phyloP scores from a whole-genome alignment of 2,113 vertebrate genomes.

The Urocolius indicus region DNA sequence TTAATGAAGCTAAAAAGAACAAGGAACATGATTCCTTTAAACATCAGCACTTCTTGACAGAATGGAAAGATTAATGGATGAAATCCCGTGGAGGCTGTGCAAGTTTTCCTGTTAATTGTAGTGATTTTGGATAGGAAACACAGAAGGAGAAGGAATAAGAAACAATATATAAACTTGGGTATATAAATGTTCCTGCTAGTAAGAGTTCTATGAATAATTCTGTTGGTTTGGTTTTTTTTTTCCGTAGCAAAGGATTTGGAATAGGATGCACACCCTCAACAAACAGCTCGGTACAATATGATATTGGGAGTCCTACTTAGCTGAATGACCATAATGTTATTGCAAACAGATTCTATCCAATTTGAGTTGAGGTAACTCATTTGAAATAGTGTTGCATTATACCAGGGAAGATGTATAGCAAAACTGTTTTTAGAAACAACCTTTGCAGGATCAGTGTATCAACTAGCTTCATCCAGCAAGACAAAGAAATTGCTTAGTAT shows the following conservation, averaged over 20 bases:
- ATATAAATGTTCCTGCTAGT: background rate
- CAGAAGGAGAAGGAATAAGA: background rate
- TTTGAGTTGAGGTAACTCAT: background rate
- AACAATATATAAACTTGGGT: background rate
- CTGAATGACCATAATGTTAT: background rate
- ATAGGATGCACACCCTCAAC: background rate
- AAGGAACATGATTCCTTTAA: conserved; percentile 1
- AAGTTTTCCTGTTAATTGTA: background rate
- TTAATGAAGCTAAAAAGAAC: conserved; percentile 20
- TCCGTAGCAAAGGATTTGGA: background rate
- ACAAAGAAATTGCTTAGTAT: background rate
- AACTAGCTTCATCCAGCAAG: background rate
- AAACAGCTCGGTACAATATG: background rate
- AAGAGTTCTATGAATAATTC: background rate
- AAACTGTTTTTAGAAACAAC: background rate
- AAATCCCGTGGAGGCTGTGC: background rate
- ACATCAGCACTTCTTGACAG: conserved; percentile 21
- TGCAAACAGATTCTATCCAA: background rate
- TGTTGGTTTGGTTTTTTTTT: background rate
- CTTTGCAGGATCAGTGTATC: background rate
- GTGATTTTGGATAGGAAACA: background rate
- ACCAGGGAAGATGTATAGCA: background rate
- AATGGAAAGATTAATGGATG: background rate
- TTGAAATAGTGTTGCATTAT: background rate
- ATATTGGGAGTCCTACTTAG: background rate